Evolutionary conservation across 2,797 vertebrate genomes (phyloP).

Genomic region (Pipistrellus kuhlii): DNA sequence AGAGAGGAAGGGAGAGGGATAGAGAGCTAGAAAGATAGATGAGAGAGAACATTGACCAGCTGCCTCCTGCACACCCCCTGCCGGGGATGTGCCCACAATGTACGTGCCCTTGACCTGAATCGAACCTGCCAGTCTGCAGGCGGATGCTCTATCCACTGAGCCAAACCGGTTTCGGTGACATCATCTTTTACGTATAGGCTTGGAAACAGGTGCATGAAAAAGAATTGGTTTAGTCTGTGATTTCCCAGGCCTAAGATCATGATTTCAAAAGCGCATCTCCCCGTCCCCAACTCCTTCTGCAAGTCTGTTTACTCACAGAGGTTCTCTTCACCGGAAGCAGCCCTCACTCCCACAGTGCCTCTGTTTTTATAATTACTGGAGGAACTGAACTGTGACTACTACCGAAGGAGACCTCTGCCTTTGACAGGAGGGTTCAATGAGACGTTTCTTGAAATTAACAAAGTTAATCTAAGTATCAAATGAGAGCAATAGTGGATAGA

Average conservation of each 20-base stretch:
- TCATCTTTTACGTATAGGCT: background rate
- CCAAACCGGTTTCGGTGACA: no score
- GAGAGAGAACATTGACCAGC: no score
- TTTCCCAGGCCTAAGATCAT: background rate
- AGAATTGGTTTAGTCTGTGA: background rate
- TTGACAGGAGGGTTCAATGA: background rate
- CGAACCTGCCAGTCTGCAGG: no score
- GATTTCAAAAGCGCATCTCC: background rate
- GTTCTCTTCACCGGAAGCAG: background rate
- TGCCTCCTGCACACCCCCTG: no score
- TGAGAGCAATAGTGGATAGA: background rate
- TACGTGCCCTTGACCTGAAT: no score
- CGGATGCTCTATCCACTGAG: no score
- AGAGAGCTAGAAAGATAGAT: no score
- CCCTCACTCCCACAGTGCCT: background rate
- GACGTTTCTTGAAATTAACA: background rate
- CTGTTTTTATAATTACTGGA: background rate
- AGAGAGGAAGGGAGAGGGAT: no score
- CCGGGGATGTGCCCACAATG: no score
- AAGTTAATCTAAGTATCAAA: background rate
- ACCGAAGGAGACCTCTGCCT: background rate
- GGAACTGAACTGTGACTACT: no score
- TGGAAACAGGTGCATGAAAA: background rate
- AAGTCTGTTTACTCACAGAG: background rate
- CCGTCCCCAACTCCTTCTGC: background rate